These are phyloP conservation scores for Cyanocitta stelleri DNA, from an alignment of 2,113 vertebrate genomes.

Conservation along the genomic window DNA sequence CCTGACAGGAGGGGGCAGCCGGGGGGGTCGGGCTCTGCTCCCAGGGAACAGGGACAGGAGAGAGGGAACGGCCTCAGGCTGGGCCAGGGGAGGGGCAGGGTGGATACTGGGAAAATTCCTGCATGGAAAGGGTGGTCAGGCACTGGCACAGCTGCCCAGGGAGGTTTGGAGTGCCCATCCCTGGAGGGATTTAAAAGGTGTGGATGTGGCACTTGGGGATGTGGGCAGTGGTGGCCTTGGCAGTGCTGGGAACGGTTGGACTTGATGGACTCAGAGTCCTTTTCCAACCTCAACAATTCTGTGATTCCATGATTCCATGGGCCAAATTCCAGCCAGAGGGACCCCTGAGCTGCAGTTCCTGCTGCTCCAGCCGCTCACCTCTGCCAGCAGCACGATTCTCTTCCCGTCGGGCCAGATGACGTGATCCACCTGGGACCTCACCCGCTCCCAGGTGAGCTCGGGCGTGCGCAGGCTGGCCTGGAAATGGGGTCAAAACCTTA, in stretches of 20 bases:
- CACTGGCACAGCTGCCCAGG: background rate
- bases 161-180: fast-evolving
- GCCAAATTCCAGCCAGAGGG: background rate
- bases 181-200: fast-evolving
- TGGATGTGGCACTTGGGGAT: background rate
- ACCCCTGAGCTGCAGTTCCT: fast-evolving
- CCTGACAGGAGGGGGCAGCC: background rate
- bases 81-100: fast-evolving
- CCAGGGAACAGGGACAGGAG: background rate
- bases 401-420: conserved; percentile 98
- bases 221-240: background rate
- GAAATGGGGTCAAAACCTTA: fast-evolving
- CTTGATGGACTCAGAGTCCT: fast-evolving
- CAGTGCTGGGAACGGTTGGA: background rate
- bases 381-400: conserved; percentile 93
- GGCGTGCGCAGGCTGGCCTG: conserved; percentile 94
- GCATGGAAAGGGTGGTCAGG: fast-evolving
- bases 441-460: conserved; percentile 96
- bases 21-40: background rate
- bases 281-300: fast-evolving
- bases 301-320: fast-evolving
- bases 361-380: conserved; percentile 71
- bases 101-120: background rate
- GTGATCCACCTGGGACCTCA: conserved; percentile 96
- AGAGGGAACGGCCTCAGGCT: background rate